Base-by-base conservation (phyloP, 35 echinoderm and acorn worm genomes). In the Nesometra sesokonis region DNA sequence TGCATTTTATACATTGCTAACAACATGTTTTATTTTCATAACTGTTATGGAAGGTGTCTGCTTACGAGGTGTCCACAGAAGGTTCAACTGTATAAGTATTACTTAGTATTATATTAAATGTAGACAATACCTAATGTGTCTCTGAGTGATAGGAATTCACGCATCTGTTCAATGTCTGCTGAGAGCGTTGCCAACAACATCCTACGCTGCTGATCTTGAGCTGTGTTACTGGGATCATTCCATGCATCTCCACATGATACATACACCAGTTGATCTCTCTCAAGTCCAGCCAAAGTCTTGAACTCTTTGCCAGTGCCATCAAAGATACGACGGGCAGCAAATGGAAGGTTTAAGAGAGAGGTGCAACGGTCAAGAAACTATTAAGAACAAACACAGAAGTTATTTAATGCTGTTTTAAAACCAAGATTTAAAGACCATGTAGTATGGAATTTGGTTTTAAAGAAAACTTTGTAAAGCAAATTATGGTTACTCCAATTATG, bases 291-390 rank as follows among this genome's bases (percentile, higher is more conserved):
- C 33, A 99, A 37, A 4, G 30, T 92, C 32, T 37, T 35, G 47
- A 89, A 90, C 35, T 94, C 96, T 32, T 88, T 87, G 21, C 96
- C 96, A 31, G 46, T 77, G 21, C 90, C n/a, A 81, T 91, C 85
- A 83, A 92, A 99, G 17, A 99, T 31, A 46, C 96, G 92, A n/a
- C 96, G 84, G 3, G 92, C 90, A 29, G 96, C 96, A 77, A 94
- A 94, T 0, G 96, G 93, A 0, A 99, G 90, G 34, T 99, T 99
- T 27, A 99, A 80, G 0, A 86, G 81, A 19, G 92, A 76, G 0
- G 96, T 99, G 76, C 96, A 99, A 19, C 90, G 86, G 78, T 99
- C 96, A 23, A 99, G 82, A 80, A 99, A 99, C 96, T 99, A 78
- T 30, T 27, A 27, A 88, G 15, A 92, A 84, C 78, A 32, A 31